phyloP scores from a whole-genome alignment of 1,140 invertebrate genomes.

The Drosophila sucinea region DNA sequence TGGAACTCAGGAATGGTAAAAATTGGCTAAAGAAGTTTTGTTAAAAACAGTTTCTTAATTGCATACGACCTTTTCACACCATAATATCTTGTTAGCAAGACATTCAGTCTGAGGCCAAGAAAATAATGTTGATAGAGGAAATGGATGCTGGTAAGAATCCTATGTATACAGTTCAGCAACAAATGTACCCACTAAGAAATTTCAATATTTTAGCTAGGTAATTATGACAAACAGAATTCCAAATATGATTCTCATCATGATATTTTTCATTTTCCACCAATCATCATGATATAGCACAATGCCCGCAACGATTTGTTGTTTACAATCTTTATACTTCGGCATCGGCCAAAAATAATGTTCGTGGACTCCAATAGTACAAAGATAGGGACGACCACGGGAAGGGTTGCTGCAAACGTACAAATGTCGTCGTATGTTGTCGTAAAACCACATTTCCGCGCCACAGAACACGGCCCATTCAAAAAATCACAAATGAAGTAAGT shows the following conservation, averaged over 20 bases:
- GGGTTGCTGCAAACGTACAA: not conserved
- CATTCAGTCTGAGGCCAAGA: no score
- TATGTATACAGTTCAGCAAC: no score
- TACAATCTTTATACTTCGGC: slow-evolving; percentile 8
- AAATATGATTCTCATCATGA: not conserved
- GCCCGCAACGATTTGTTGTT: not conserved
- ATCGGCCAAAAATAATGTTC: not conserved
- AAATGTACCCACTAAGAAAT: not conserved
- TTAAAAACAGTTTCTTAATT: no score
- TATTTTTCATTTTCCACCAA: not conserved
- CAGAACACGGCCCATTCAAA: no score
- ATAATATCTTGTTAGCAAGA: no score
- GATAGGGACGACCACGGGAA: not conserved
- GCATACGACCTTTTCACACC: no score
- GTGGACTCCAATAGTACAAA: not conserved
- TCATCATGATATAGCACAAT: not conserved
- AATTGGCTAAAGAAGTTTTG: no score
- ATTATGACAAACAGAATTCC: not conserved
- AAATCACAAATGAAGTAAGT: no score
- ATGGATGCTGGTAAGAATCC: not conserved
- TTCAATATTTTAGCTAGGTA: not conserved
- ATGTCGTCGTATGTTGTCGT: no score
- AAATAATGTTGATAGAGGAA: not conserved
- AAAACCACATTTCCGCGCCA: no score
- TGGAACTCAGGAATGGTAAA: no score